These are phyloP conservation scores for Tipula unca DNA, from an alignment of 2,888 invertebrate species.

Conservation along the genomic window DNA sequence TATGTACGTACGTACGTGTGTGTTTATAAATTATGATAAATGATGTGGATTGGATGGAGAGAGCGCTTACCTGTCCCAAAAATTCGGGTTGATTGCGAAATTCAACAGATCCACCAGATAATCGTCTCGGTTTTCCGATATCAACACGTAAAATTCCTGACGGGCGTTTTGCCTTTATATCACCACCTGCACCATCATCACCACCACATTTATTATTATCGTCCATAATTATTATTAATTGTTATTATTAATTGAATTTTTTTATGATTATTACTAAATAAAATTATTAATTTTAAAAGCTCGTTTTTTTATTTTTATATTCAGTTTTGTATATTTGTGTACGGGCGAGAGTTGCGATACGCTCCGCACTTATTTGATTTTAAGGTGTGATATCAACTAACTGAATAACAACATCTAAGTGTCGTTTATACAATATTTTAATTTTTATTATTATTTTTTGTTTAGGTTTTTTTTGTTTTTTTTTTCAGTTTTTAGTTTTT, in stretches of 20 bases:
- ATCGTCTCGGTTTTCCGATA: conserved; percentile 42
- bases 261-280: neutral
- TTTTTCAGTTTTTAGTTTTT: neutral
- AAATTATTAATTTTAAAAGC: neutral
- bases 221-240: neutral
- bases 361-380: conserved; percentile 2
- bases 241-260: neutral
- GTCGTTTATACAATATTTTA: neutral
- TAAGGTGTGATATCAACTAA: conserved; percentile 14
- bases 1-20: too few relatives aligned
- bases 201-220: neutral
- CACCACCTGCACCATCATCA: neutral
- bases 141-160: conserved; percentile 44
- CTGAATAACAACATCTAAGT: conserved; percentile 15
- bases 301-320: neutral
- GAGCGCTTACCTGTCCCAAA: conserved; percentile 32
- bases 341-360: neutral
- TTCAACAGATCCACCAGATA: conserved; percentile 45
- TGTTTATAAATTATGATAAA: neutral
- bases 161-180: conserved; percentile 2
- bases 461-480: neutral
- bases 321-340: neutral
- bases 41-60: neutral
- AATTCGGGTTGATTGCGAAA: conserved; percentile 37
- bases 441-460: too few relatives aligned